Evolutionary conservation across 2,113 vertebrate species (phyloP).

Genomic region (Myotis davidii): DNA sequence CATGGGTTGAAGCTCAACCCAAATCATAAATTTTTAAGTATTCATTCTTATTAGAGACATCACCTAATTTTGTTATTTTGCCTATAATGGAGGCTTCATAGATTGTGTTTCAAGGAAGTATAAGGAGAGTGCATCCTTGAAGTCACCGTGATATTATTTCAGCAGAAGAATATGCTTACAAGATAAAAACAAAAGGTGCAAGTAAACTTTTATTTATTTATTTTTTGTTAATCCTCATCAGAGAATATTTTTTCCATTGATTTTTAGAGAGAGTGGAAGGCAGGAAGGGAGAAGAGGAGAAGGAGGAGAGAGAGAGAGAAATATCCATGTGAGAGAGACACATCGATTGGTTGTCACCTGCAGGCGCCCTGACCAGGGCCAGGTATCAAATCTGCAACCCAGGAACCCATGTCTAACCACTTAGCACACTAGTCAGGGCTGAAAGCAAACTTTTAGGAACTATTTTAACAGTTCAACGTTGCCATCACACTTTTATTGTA

Average conservation of each 20-base stretch:
- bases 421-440: too few relatives aligned
- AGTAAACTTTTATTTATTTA: background rate
- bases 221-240: too few relatives aligned
- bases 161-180: slow-evolving; percentile 15
- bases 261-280: too few relatives aligned
- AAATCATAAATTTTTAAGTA: background rate
- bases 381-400: too few relatives aligned
- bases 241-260: too few relatives aligned
- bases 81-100: background rate
- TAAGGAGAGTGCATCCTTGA: background rate
- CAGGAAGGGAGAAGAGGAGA: background rate
- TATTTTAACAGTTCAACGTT: background rate
- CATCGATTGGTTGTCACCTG: too few relatives aligned
- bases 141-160: background rate
- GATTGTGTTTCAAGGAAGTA: background rate
- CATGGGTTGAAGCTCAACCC: too few relatives aligned
- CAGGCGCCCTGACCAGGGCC: too few relatives aligned
- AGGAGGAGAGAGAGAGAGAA: too few relatives aligned
- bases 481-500: background rate
- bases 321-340: background rate
- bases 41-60: background rate
- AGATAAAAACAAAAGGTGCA: background rate
- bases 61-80: background rate
- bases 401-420: too few relatives aligned
- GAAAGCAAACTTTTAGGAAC: background rate